A percentile compares a stretch with the other conserved stretches of the same genome.
These are phyloP conservation scores for Aethes cnicana DNA, from an alignment of 2,888 invertebrate genomes.

Conservation along the genomic window DNA sequence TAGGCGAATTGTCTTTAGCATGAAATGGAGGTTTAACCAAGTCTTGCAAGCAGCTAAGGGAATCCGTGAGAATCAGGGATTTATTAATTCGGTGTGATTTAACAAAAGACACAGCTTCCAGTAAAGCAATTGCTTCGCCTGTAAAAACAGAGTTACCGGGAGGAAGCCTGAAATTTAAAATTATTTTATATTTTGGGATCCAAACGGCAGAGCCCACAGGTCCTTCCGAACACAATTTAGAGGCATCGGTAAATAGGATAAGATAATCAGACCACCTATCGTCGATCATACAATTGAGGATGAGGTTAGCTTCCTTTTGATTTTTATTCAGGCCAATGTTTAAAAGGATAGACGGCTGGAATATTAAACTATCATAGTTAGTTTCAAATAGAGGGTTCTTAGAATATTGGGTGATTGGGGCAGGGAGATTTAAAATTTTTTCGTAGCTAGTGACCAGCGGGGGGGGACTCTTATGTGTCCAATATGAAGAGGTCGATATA, in stretches of 20 bases:
- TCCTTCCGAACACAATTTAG: neutral
- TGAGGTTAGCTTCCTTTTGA: neutral
- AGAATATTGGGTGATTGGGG: too few relatives aligned
- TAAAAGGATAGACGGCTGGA: neutral
- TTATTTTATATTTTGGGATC: neutral
- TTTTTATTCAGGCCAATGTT: neutral
- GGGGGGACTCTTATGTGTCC: neutral
- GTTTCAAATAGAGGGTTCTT: neutral
- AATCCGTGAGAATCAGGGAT: conserved; percentile 2
- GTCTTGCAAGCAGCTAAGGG: conserved; percentile 2
- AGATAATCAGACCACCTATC: neutral
- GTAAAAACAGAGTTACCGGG: neutral
- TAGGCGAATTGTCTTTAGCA: neutral
- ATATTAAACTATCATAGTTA: neutral
- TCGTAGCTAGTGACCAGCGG: neutral
- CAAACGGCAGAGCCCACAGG: neutral
- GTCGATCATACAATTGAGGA: neutral
- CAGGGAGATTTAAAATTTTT: neutral
- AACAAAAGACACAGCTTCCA: neutral
- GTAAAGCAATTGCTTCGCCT: conserved; percentile 1
- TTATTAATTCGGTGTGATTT: neutral
- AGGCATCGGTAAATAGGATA: too few relatives aligned
- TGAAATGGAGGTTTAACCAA: neutral
- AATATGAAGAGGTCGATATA: neutral
- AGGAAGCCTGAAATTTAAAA: neutral